Percentiles rank a stretch among this genome's conserved stretches.
phyloP scores from a whole-genome alignment of 1,140 invertebrate species.

The Drosophila teissieri region DNA sequence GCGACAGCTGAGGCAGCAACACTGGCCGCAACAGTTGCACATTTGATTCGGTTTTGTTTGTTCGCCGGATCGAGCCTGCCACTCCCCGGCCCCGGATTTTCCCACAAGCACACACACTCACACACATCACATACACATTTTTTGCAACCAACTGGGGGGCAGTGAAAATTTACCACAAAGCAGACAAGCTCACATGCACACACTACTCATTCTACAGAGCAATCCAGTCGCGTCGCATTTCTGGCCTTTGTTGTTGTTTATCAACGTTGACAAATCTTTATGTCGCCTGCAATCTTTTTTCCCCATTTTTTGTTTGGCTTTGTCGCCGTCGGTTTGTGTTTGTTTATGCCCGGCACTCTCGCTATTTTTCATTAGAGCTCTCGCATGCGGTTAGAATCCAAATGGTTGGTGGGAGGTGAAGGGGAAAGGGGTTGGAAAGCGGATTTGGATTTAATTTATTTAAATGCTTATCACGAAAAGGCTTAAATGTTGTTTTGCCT shows the following conservation, averaged over 20 bases:
- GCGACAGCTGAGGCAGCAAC: constrained; percentile 50
- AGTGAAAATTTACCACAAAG: constrained; percentile 46
- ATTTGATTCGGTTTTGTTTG: constrained; percentile 68
- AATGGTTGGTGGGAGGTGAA: no score
- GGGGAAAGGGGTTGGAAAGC: constrained; percentile 16
- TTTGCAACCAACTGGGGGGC: constrained; percentile 2
- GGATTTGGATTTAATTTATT: constrained; percentile 80
- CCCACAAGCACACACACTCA: no score
- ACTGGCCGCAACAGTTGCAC: constrained; percentile 65
- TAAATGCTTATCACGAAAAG: constrained; percentile 82
- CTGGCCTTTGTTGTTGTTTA: constrained; percentile 74
- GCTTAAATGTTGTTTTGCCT: constrained; percentile 81
- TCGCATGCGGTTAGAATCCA: constrained; percentile 58
- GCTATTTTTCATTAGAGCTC: constrained; percentile 79
- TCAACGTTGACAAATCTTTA: constrained; percentile 82
- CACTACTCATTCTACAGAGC: neutral
- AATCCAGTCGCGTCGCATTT: constrained; percentile 37
- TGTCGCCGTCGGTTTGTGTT: constrained; percentile 49
- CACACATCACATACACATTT: no score
- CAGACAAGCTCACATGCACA: constrained; percentile 22
- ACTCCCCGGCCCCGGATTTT: neutral
- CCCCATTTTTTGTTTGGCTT: constrained; percentile 36
- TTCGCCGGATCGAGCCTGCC: constrained; percentile 11
- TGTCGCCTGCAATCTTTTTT: constrained; percentile 64
- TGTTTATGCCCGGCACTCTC: constrained; percentile 63